These are phyloP conservation scores for Tricholaema leucomelas DNA, from an alignment of 2,113 vertebrate genomes.

Conservation along the genomic window DNA sequence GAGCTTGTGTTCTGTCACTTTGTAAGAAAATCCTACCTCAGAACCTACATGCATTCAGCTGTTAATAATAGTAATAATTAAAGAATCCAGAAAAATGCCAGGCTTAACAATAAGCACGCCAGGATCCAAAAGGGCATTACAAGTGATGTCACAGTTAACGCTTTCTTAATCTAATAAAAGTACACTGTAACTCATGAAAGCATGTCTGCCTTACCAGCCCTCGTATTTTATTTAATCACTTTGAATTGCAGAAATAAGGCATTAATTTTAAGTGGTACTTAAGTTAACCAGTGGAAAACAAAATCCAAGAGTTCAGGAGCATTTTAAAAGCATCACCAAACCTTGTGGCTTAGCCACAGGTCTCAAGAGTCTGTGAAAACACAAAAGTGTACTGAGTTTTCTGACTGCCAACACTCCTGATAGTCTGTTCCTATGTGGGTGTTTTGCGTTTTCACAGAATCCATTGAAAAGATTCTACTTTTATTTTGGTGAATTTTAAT, in stretches of 20 bases:
- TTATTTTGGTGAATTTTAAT: not conserved
- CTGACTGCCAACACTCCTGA: not conserved
- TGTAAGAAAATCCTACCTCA: conserved; percentile 46
- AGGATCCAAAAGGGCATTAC: conserved; percentile 38
- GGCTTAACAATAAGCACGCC: conserved; percentile 53
- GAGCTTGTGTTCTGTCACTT: conserved; percentile 82
- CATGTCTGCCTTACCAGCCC: not conserved
- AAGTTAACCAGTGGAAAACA: not conserved
- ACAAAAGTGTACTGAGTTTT: not conserved
- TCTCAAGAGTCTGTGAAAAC: not conserved
- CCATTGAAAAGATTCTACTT: not conserved
- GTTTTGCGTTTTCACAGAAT: not conserved
- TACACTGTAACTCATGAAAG: conserved; percentile 10
- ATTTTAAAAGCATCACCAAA: not conserved
- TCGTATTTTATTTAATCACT: not conserved
- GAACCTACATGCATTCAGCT: conserved; percentile 48
- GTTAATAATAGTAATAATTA: not conserved
- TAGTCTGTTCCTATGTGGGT: not conserved
- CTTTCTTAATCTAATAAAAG: conserved; percentile 43
- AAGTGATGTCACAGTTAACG: conserved; percentile 51
- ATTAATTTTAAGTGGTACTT: not conserved
- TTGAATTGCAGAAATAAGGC: not conserved
- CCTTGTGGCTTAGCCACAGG: not conserved
- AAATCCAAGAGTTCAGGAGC: not conserved
- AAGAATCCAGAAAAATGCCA: conserved; percentile 31